A percentile compares a stretch with the other conserved stretches of the same genome.
Conservation (phyloP, 2,888 invertebrate species). For the Brachypalpus laphriformis region DNA sequence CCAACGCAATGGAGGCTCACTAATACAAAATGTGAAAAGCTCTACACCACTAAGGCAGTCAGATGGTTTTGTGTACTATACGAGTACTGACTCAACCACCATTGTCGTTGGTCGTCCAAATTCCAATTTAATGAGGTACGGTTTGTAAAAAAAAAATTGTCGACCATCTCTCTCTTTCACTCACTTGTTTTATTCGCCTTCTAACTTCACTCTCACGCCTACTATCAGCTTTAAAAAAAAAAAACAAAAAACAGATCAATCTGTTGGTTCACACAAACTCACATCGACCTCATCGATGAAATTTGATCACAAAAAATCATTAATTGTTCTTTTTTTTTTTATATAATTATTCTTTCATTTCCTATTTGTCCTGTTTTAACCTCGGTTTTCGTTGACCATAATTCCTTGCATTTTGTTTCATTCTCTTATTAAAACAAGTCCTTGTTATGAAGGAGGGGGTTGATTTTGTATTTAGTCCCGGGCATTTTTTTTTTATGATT, state of each 20-base stretch:
- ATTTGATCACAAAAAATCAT: slow-evolving; percentile 13
- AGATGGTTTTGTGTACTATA: slow-evolving; percentile 77
- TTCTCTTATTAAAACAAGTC: slow-evolving; percentile 1
- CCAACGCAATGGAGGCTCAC: slow-evolving; percentile 37
- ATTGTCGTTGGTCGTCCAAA: slow-evolving; percentile 57
- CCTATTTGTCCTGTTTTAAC: slow-evolving; percentile 13
- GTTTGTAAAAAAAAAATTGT: slow-evolving; percentile 54
- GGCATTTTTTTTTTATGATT: neutral
- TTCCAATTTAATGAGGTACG: slow-evolving; percentile 75
- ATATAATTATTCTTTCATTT: neutral
- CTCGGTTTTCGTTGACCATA: neutral
- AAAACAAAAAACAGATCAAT: neutral
- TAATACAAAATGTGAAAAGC: slow-evolving; percentile 76
- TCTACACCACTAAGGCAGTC: slow-evolving; percentile 80
- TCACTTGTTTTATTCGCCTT: slow-evolving; percentile 22
- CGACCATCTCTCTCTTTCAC: slow-evolving; percentile 36
- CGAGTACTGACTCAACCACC: slow-evolving; percentile 50
- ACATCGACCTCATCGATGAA: slow-evolving; percentile 19
- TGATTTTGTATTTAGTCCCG: neutral
- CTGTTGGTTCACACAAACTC: slow-evolving; percentile 32
- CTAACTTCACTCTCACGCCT: slow-evolving; percentile 55
- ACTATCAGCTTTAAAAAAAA: slow-evolving; percentile 37
- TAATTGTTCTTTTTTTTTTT: slow-evolving; percentile 25
- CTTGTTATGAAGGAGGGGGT: slow-evolving; percentile 2
- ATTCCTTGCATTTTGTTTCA: slow-evolving; percentile 5